A percentile compares a stretch with the other conserved stretches of the same genome.
Evolutionary conservation across 2,797 vertebrate genomes (phyloP).

Genomic region (Enteromius viviparus): DNA sequence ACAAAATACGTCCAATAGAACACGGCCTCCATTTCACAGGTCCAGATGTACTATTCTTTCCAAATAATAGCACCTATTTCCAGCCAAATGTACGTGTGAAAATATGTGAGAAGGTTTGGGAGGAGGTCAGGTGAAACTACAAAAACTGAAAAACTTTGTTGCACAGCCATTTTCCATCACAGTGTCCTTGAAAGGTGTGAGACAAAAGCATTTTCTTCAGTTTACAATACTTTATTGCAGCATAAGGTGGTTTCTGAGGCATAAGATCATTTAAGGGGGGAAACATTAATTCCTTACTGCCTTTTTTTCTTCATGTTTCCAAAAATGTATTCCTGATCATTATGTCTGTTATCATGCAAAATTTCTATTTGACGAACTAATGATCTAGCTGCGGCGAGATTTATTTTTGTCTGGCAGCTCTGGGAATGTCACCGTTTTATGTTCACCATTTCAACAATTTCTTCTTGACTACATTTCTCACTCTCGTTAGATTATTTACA

Average conservation of each 20-base stretch:
- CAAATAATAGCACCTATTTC: conserved; percentile 53
- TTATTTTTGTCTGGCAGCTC: conserved; percentile 12
- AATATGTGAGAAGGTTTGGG: conserved; percentile 29
- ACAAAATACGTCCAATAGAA: conserved; percentile 38
- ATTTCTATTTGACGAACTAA: conserved; percentile 38
- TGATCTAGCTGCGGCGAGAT: conserved; percentile 11
- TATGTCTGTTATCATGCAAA: neutral
- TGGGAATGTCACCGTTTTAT: conserved; percentile 36
- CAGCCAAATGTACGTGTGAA: conserved; percentile 53
- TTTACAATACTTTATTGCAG: neutral
- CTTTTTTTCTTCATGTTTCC: neutral
- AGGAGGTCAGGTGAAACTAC: conserved; percentile 27
- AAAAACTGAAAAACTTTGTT: conserved; percentile 11
- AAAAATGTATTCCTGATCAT: neutral
- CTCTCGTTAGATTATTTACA: conserved; percentile 36
- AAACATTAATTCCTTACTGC: neutral
- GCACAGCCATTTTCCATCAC: neutral
- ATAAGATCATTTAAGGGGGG: neutral
- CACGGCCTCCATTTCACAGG: conserved; percentile 43
- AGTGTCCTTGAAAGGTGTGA: conserved; percentile 38
- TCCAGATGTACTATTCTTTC: conserved; percentile 25
- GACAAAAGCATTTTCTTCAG: neutral
- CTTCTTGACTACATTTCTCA: conserved; percentile 34
- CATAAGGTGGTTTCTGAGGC: neutral
- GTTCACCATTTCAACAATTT: conserved; percentile 21